These are phyloP conservation scores for Oophaga pumilio DNA, from an alignment of 2,113 vertebrate genomes.

Conservation along the genomic window DNA sequence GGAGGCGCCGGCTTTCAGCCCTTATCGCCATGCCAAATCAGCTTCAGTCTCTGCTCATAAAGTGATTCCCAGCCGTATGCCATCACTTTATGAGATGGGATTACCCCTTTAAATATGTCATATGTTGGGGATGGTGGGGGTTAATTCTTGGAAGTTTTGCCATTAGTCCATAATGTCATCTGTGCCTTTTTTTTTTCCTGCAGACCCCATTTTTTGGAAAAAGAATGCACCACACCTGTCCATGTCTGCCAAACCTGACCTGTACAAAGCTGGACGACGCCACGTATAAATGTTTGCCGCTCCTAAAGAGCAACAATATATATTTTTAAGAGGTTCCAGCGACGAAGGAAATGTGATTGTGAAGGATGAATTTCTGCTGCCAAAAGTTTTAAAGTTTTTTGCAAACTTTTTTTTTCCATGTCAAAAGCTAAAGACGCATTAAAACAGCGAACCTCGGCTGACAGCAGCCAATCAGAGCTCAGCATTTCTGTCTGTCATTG, in stretches of 20 bases:
- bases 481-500: background rate
- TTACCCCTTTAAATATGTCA: no score
- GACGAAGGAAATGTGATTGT: slow-evolving; percentile 60
- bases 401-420: background rate
- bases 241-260: slow-evolving; percentile 81
- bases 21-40: no score
- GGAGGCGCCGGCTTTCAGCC: no score
- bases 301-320: slow-evolving; percentile 74
- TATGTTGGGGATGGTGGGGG: background rate
- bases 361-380: slow-evolving; percentile 46
- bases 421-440: background rate
- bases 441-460: background rate
- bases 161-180: background rate
- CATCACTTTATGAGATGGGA: no score
- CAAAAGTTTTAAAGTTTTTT: background rate
- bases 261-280: slow-evolving; percentile 73
- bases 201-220: slow-evolving; percentile 88
- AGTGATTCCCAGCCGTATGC: no score
- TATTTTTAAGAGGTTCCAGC: slow-evolving; percentile 61
- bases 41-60: no score
- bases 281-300: slow-evolving; percentile 79
- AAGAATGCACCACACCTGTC: slow-evolving; percentile 87
- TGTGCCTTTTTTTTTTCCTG: slow-evolving; percentile 56
- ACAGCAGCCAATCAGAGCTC: background rate
- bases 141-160: background rate